These are phyloP conservation scores for Cerastis rubricosa DNA, from an alignment of 2,888 invertebrate species.

Conservation along the genomic window DNA sequence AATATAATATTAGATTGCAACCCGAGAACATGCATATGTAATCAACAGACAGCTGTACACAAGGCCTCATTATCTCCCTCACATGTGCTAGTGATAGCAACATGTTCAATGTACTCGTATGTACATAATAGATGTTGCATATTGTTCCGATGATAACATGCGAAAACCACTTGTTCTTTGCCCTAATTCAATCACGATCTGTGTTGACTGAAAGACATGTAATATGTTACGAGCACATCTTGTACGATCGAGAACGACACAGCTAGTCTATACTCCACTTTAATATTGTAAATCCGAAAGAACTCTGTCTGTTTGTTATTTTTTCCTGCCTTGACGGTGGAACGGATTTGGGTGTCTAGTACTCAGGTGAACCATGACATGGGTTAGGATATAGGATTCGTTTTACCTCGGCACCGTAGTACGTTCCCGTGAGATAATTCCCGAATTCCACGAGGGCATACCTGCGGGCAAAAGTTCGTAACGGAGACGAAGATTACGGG, in stretches of 20 bases:
- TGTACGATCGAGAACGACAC: neutral
- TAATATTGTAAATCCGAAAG: neutral
- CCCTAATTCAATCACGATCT: conserved; percentile 1
- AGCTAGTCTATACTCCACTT: neutral
- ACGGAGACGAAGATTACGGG: neutral
- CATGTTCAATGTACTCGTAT: neutral
- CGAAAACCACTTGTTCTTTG: conserved; percentile 14
- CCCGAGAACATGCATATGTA: conserved; percentile 22
- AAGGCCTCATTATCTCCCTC: conserved; percentile 33
- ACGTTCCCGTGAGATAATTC: neutral
- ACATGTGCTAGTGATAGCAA: conserved; percentile 10
- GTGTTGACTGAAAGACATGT: neutral
- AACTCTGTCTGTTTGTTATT: neutral
- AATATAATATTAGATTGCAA: conserved; percentile 13
- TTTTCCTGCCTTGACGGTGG: neutral
- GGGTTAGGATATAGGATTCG: neutral
- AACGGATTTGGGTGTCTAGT: neutral
- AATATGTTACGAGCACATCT: neutral
- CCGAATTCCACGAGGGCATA: neutral
- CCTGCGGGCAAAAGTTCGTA: neutral
- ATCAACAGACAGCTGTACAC: conserved; percentile 38
- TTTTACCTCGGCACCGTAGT: neutral
- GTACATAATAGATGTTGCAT: conserved; percentile 6
- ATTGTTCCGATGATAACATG: conserved; percentile 22
- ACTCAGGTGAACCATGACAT: neutral